Base-by-base conservation (phyloP, 1,140 invertebrate species). In the Diorhabda elongata region DNA sequence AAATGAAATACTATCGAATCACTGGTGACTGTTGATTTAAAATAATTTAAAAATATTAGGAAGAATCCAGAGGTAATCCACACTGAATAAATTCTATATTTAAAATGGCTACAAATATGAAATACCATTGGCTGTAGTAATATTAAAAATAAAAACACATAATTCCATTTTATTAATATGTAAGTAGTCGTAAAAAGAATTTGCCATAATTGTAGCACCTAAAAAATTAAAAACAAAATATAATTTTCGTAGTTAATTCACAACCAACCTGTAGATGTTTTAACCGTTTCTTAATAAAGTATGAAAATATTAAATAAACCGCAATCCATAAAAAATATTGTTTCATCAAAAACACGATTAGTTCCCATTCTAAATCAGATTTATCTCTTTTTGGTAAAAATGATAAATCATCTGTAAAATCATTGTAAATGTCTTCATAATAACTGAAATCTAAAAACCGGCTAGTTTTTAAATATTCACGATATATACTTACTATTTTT, bases 321-420 rank as follows among this genome's bases (percentile, higher is more conserved):
- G 80, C 60, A 66, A 83, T 73, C 81, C 82, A 86, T 9, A 81
- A 80, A 44, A 76, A 74, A 58, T 83, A 64, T 70, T 69, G 78
- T 44, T 69, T 73, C 7, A 86, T 69, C 2, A 85, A 72, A 44
- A 80, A 79, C 43, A 80, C 81, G 74, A 83, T 85, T 3, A 79
- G 77, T 69, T 75, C 76, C 86, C 86, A 87, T 80, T 88, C 87
- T 67, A 81, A 73, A 78, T 88, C 86, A 52, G 76, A 69, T 73
- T 87, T 86, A 70, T 80, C 77, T 73, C 82, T 82, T 69, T 81
- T 78, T 47, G n/a, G 73, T 9, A 86, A 66, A 78, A 83, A 81
- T 4, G 60, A 69, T 83, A 83, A 85, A 63, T 84, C 84, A 44
- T 69, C 59, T 8, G 60, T 58, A 71, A 80, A 80, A 73, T 80